Percentiles rank a stretch among this genome's conserved stretches.
Conservation (phyloP, 2,888 invertebrate genomes). For the Tethea ocularis region DNA sequence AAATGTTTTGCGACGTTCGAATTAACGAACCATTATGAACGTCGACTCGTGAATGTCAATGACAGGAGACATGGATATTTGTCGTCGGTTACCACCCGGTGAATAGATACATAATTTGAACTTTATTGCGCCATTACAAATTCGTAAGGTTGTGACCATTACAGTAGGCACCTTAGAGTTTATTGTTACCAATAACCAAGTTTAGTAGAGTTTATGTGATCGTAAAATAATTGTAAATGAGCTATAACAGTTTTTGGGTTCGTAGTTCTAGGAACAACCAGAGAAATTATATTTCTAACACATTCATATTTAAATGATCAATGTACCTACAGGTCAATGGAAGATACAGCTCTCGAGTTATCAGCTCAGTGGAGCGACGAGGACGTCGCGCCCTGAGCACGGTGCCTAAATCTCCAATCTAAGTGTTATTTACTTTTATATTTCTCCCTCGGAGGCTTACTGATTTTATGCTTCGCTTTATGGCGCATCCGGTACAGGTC, state of each 20-base stretch:
- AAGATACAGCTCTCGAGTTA: conserved; percentile 41
- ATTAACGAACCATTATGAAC: conserved; percentile 65
- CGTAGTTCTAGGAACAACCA: conserved; percentile 17
- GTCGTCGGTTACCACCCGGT: conserved; percentile 42
- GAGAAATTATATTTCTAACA: conserved; percentile 16
- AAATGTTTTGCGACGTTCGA: conserved; percentile 52
- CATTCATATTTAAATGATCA: conserved; percentile 37
- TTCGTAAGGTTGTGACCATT: conserved; percentile 16
- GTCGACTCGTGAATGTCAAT: conserved; percentile 54
- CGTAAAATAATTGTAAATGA: neutral
- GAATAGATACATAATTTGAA: conserved; percentile 44
- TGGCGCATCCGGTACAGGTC: conserved; percentile 74
- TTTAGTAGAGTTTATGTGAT: neutral
- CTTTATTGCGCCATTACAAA: conserved; percentile 41
- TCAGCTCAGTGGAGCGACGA: conserved; percentile 53
- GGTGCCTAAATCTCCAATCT: conserved; percentile 68
- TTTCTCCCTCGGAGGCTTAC: conserved; percentile 71
- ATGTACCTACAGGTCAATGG: conserved; percentile 51
- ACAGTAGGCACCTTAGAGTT: neutral
- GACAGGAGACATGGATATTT: conserved; percentile 57
- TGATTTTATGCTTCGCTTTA: conserved; percentile 78
- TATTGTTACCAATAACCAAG: neutral
- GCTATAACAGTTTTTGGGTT: neutral
- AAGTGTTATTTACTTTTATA: conserved; percentile 80
- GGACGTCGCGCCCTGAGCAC: conserved; percentile 46